Conservation (phyloP, 2,797 vertebrate species). For the Schizopygopsis malacanthus region DNA sequence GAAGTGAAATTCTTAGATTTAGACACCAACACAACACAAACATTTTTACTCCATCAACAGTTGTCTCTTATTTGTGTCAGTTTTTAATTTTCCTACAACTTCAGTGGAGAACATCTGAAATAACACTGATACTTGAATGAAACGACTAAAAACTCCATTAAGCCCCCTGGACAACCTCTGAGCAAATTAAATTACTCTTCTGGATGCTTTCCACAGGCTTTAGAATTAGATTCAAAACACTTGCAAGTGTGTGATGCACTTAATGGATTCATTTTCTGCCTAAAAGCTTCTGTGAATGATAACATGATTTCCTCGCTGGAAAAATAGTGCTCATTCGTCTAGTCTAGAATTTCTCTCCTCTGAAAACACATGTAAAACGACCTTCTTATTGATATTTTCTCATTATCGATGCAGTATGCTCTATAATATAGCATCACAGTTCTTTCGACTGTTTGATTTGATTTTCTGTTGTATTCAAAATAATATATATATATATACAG, state of each 20-base stretch:
- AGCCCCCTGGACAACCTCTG: neutral
- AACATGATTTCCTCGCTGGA: neutral
- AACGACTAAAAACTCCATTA: neutral
- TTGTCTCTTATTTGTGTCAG: neutral
- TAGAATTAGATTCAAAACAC: neutral
- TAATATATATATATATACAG: neutral
- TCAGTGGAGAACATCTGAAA: neutral
- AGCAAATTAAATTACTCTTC: neutral
- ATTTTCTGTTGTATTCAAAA: neutral
- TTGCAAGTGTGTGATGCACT: neutral
- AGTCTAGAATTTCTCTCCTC: slow-evolving; percentile 24
- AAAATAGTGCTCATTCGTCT: neutral
- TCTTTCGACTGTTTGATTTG: neutral
- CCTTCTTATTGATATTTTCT: slow-evolving; percentile 4
- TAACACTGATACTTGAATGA: neutral
- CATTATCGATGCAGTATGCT: neutral
- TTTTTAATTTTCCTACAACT: neutral
- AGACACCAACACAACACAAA: neutral
- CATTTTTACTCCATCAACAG: too few species aligned
- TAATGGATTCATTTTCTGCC: slow-evolving; percentile 13
- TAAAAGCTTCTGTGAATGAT: slow-evolving; percentile 20
- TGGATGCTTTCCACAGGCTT: neutral
- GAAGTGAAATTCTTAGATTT: neutral
- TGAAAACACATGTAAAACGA: slow-evolving; percentile 14
- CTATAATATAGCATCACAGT: neutral